Base-by-base conservation (phyloP, 2,888 invertebrate species). In the Trichopria drosophilae region DNA sequence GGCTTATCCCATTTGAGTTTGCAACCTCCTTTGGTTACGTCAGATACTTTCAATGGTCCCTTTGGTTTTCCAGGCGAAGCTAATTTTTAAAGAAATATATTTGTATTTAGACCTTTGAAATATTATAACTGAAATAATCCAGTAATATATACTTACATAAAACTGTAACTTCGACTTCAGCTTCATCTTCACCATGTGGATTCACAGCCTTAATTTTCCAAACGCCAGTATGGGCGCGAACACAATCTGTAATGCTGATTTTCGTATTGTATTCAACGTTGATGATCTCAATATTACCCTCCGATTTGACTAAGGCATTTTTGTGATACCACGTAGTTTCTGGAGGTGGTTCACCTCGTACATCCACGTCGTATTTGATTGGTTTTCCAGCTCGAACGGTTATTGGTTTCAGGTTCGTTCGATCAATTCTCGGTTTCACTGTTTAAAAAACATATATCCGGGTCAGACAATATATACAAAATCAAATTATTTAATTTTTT, bases 381-480 rank as follows among this genome's bases (percentile, higher is more conserved):
- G 87, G 83, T 76, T 96, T 94, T 26, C 96, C 96, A 56, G 93
- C 90, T 62, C 94, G 89, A 10, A 97, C 87, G 9, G 88, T 87
- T 35, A 93, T 80, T 36, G 90, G 86, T 75, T 96, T 93, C 60
- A 97, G 80, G 76, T 95, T 94, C 3, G 94, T 93, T 62, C 96
- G 85, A 77, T 97, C 95, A 75, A 99, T 99, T 72, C 93, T 88
- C 29, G 99, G 99, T 78, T 97, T 96, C 74, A 97, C 94, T 94
- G 71, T n/a, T n/a, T n/a, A n/a, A 42, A 18, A 6, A 44, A 37
- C 15, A 15, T 28, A 6, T 19, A n/a, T n/a, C n/a, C n/a, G n/a
- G n/a, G n/a, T n/a, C n/a, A n/a, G n/a, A n/a, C n/a, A n/a, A n/a
- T n/a, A 16, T n/a, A n/a, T n/a, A n/a, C n/a, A n/a, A n/a, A n/a